These are phyloP conservation scores for Nicator chloris DNA, from an alignment of 2,113 vertebrate species.

Conservation along the genomic window DNA sequence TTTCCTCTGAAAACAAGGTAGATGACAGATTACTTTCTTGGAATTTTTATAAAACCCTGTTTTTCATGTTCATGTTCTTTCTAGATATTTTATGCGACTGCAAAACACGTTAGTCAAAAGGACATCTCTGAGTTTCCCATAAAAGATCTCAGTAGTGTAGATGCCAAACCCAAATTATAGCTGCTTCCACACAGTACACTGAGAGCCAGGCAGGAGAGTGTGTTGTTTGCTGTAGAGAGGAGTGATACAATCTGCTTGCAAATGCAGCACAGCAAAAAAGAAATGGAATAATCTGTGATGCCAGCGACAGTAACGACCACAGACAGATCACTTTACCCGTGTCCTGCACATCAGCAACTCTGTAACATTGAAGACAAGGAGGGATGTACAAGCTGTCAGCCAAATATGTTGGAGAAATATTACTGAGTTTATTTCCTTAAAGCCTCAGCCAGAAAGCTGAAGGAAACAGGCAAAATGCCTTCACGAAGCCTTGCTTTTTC, in stretches of 20 bases:
- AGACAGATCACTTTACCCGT: background rate
- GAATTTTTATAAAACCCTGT: background rate
- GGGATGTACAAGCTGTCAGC: background rate
- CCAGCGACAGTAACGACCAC: background rate
- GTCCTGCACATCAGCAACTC: background rate
- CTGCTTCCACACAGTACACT: background rate
- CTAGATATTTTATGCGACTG: background rate
- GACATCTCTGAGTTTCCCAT: background rate
- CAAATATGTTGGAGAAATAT: background rate
- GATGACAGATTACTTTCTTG: background rate
- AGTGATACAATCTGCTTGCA: background rate
- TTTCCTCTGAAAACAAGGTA: background rate
- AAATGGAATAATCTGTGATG: background rate
- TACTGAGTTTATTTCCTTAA: constrained; percentile 33
- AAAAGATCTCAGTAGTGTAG: background rate
- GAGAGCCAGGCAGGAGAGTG: background rate
- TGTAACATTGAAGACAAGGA: background rate
- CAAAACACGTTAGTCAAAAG: background rate
- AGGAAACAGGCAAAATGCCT: constrained; percentile 39
- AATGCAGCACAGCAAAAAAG: background rate
- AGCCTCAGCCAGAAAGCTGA: background rate
- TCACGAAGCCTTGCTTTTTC: background rate
- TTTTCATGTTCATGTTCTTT: background rate
- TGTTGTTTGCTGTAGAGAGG: background rate
- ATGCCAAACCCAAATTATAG: background rate